Percentiles rank a stretch among this genome's conserved stretches.
Evolutionary conservation across 2,797 vertebrate species (phyloP).

Genomic region (Gymnothorax javanicus): DNA sequence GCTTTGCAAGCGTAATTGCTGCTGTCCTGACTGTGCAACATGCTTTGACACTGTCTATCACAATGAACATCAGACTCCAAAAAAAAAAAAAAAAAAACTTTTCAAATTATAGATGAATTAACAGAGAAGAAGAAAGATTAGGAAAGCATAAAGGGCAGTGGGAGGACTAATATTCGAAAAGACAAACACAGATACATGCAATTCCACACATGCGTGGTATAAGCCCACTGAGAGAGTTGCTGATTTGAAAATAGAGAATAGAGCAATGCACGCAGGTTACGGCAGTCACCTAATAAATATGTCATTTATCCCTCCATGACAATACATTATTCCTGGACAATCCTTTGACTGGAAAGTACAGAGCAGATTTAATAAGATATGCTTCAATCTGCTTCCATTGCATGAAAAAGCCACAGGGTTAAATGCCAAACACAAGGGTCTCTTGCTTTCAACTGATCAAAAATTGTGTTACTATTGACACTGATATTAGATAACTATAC

Average conservation of each 20-base stretch:
- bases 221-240: background rate
- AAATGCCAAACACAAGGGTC: too few species aligned
- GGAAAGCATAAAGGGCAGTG: slow-evolving; percentile 32
- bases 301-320: background rate
- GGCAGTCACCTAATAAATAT: background rate
- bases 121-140: slow-evolving; percentile 29
- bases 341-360: background rate
- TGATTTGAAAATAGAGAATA: background rate
- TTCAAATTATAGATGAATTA: background rate
- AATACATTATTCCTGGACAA: background rate
- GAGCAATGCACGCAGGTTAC: background rate
- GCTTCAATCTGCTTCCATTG: background rate
- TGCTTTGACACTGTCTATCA: background rate
- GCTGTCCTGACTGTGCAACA: background rate
- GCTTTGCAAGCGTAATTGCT: background rate
- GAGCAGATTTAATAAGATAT: background rate
- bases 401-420: background rate
- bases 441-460: background rate
- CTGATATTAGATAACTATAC: background rate
- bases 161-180: slow-evolving; percentile 22
- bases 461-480: background rate
- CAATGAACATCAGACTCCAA: background rate
- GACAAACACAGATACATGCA: slow-evolving; percentile 25
- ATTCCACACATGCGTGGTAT: background rate
- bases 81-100: too few species aligned